phyloP scores from a whole-genome alignment of 1,140 invertebrate genomes.

The Orius insidiosus region DNA sequence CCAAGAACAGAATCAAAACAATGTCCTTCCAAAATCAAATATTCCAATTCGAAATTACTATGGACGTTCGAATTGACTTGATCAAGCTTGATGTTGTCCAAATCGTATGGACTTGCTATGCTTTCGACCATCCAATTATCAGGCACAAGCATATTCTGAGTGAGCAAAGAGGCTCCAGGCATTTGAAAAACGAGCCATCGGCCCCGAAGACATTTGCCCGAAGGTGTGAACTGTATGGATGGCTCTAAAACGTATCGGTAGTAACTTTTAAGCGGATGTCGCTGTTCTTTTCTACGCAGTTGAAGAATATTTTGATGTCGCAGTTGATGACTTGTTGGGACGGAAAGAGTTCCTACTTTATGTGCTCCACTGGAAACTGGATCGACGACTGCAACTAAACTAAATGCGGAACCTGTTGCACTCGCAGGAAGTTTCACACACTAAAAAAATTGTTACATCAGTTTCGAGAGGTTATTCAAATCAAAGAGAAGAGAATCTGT shows the following conservation, averaged over 20 bases:
- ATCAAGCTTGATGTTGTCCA: conserved; percentile 91
- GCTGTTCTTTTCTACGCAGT: conserved; percentile 87
- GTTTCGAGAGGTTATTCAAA: conserved; percentile 11
- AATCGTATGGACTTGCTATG: conserved; percentile 83
- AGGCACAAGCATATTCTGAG: conserved; percentile 87
- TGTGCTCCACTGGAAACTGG: conserved; percentile 81
- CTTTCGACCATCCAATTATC: conserved; percentile 99
- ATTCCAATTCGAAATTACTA: conserved; percentile 81
- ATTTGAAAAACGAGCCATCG: conserved; percentile 71
- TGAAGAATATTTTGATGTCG: conserved; percentile 77
- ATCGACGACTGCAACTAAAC: conserved; percentile 74
- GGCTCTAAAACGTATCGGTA: conserved; percentile 90
- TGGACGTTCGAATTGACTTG: conserved; percentile 61
- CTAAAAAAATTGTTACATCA: conserved; percentile 26
- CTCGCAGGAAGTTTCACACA: conserved; percentile 55
- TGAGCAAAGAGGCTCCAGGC: conserved; percentile 83
- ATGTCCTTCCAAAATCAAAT: conserved; percentile 87
- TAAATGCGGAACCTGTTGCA: conserved; percentile 49
- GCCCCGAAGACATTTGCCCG: conserved; percentile 47
- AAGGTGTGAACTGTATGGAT: conserved; percentile 59
- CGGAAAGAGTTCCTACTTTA: conserved; percentile 65
- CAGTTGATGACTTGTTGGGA: conserved; percentile 67
- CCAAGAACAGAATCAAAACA: conserved; percentile 85
- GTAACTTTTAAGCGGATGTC: conserved; percentile 92
- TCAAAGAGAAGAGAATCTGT: conserved; percentile 11